Evolutionary conservation across 1,140 invertebrate genomes (phyloP).

Genomic region (Potamilus streckersoni): DNA sequence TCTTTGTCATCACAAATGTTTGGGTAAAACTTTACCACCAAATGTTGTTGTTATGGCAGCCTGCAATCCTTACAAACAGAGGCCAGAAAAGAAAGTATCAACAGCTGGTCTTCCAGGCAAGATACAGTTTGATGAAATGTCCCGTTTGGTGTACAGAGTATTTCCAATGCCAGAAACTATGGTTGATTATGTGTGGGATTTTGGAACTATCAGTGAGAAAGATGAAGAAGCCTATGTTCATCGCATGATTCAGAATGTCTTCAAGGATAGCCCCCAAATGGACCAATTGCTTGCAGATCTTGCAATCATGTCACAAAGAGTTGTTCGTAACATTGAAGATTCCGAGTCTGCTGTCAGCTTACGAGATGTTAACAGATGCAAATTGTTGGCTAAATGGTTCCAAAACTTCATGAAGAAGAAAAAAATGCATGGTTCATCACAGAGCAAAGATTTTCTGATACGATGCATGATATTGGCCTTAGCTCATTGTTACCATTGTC

Average conservation of each 20-base stretch:
- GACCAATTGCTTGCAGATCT: slow-evolving; percentile 14
- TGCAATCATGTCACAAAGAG: slow-evolving; percentile 31
- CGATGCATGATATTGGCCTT: slow-evolving; percentile 41
- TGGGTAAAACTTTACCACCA: slow-evolving; percentile 14
- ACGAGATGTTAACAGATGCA: slow-evolving; percentile 35
- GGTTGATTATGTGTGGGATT: slow-evolving; percentile 46
- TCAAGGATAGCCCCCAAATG: neutral
- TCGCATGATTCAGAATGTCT: slow-evolving; percentile 22
- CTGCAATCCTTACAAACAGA: slow-evolving; percentile 40
- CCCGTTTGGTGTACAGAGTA: slow-evolving; percentile 35
- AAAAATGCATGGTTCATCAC: neutral
- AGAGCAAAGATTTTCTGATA: neutral
- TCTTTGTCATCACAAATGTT: slow-evolving; percentile 30
- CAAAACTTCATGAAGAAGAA: slow-evolving; percentile 12
- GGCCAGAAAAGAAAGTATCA: slow-evolving; percentile 9
- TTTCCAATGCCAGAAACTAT: slow-evolving; percentile 35
- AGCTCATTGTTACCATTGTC: slow-evolving; percentile 49
- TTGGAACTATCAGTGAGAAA: slow-evolving; percentile 28
- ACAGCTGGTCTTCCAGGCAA: slow-evolving; percentile 31
- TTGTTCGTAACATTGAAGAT: slow-evolving; percentile 20
- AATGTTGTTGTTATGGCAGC: slow-evolving; percentile 38
- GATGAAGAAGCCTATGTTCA: slow-evolving; percentile 38
- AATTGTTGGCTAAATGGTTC: slow-evolving; percentile 33
- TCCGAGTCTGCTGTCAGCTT: slow-evolving; percentile 30
- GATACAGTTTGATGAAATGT: slow-evolving; percentile 27